Evolutionary conservation across 2,888 invertebrate genomes (phyloP), one percentile per base, ranked within the genome.

Genomic region (Macaria notata): DNA sequence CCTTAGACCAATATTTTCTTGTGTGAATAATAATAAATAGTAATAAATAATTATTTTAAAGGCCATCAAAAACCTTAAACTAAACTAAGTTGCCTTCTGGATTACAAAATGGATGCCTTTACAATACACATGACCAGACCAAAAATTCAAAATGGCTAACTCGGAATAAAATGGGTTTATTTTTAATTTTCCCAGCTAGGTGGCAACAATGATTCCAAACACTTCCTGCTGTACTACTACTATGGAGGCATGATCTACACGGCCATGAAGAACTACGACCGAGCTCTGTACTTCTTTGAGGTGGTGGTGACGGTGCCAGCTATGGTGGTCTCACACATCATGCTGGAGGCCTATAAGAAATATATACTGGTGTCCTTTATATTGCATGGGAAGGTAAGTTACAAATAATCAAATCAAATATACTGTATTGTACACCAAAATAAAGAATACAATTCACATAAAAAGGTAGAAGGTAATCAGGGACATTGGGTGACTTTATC

Each of bases 241-340:
- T 99, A 99, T 81, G 98, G 98, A 57, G 99, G 99, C 51, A 98
- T 99, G 97, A 97, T 99, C 69, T 99, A 98, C 84, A 95, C 98
- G 54, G 97, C 97, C 8, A 88, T 98, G 73, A 98, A 98, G 83
- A 97, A 98, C 77, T 97, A 96, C 79, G 97, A 98, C 69, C 93
- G 98, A 76, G 98, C 98, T 6, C 89, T 98, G 61, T 98, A 98
- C 86, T 98, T 98, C 87, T 98, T 97, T 85, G 98, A 99, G 94
- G 97, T 98, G 19, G 98, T 96, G 57, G 95, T 98, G 58, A 98
- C 98, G 31, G 98, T 98, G n/a, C 98, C 98, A 3, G 96, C 98
- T 36, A 94, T 96, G 92, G 97, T 97, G 41, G 97, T 99, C 59
- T 98, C 98, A 61, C 98, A 98, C 81, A 98, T 99, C 61, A 98